These are phyloP conservation scores for Idaea dimidiata DNA, from an alignment of 2,888 invertebrate species.

Conservation along the genomic window DNA sequence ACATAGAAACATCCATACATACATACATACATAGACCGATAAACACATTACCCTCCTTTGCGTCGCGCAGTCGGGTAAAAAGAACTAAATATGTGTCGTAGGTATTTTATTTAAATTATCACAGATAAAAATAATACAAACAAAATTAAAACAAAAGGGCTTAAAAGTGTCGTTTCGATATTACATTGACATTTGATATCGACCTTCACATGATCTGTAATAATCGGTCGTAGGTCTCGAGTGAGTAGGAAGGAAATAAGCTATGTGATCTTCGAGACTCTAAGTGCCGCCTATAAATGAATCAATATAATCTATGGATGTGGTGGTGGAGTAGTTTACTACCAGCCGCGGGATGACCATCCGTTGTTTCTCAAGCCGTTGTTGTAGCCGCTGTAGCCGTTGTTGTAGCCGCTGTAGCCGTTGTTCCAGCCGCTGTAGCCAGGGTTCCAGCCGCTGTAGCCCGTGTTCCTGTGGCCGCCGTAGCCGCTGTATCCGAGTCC, in stretches of 20 bases:
- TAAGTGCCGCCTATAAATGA: too few relatives aligned
- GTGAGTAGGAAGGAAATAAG: too few relatives aligned
- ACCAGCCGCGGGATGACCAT: not conserved
- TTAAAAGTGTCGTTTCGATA: not conserved
- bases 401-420: constrained; percentile 26
- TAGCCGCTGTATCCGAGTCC: constrained; percentile 15
- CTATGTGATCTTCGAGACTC: too few relatives aligned
- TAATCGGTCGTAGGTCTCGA: not conserved
- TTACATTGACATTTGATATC: too few relatives aligned
- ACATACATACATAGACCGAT: too few relatives aligned
- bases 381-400: not conserved
- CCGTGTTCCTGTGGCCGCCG: constrained; percentile 23
- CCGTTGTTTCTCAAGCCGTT: not conserved
- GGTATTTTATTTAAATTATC: not conserved
- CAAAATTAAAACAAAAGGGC: not conserved
- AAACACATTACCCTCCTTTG: too few relatives aligned
- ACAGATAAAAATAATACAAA: not conserved
- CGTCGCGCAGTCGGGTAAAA: too few relatives aligned
- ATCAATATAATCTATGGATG: not conserved
- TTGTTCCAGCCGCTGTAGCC: constrained; percentile 38
- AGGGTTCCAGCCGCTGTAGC: constrained; percentile 16
- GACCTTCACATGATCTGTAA: not conserved
- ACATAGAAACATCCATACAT: too few relatives aligned
- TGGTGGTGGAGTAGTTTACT: not conserved
- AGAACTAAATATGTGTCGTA: not conserved